phyloP scores from a whole-genome alignment of 2,888 invertebrate genomes.

The Pegoplata infirma region DNA sequence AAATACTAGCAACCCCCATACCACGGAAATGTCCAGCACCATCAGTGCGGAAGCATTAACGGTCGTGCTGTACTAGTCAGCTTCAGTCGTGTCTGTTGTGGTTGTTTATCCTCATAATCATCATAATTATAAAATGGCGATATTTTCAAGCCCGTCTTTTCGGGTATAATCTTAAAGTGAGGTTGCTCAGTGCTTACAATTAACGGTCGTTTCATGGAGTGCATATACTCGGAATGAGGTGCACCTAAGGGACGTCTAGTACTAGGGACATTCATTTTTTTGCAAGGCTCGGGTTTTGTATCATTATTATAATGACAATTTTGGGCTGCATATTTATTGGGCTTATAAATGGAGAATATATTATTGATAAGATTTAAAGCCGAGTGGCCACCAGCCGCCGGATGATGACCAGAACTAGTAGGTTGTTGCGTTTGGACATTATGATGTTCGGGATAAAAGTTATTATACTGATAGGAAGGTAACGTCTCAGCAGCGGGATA shows the following conservation, averaged over 20 bases:
- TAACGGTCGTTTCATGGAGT: slow-evolving; percentile 79
- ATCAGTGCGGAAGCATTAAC: slow-evolving; percentile 77
- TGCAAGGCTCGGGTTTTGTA: slow-evolving; percentile 77
- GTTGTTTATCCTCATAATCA: slow-evolving; percentile 70
- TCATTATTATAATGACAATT: slow-evolving; percentile 77
- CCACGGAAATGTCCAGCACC: slow-evolving; percentile 79
- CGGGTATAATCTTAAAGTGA: slow-evolving; percentile 79
- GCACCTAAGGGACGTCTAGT: slow-evolving; percentile 76
- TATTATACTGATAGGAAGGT: slow-evolving; percentile 77
- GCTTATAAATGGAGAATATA: slow-evolving; percentile 78
- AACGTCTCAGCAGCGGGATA: slow-evolving; percentile 74
- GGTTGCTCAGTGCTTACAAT: slow-evolving; percentile 80
- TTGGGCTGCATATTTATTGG: slow-evolving; percentile 78
- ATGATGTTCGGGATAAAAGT: slow-evolving; percentile 76
- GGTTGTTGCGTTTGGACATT: slow-evolving; percentile 73
- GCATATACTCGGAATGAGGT: slow-evolving; percentile 74
- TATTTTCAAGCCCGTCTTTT: slow-evolving; percentile 80
- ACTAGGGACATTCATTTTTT: slow-evolving; percentile 78
- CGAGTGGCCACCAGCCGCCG: slow-evolving; percentile 74
- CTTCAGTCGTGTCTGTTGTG: slow-evolving; percentile 72
- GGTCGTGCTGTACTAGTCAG: slow-evolving; percentile 78
- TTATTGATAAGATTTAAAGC: slow-evolving; percentile 77
- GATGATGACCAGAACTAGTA: slow-evolving; percentile 70
- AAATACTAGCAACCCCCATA: slow-evolving; percentile 74
- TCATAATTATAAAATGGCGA: slow-evolving; percentile 78